Percentiles rank a stretch among this genome's conserved stretches.
phyloP scores from a whole-genome alignment of 2,113 vertebrate genomes.

The Herpailurus yagouaroundi region DNA sequence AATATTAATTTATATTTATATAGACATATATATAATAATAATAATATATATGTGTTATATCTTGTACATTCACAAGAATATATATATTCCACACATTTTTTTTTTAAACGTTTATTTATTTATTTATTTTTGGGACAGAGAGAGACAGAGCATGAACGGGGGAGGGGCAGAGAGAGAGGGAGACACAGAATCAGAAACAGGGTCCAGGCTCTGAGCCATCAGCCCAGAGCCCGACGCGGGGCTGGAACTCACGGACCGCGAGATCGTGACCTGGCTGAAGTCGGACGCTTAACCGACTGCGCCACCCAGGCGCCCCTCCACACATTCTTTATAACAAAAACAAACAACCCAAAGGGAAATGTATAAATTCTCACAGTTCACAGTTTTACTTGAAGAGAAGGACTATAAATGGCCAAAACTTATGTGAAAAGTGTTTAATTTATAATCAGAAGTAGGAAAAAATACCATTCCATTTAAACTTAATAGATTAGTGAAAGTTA shows the following conservation, averaged over 20 bases:
- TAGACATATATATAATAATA: neutral
- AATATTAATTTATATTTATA: neutral
- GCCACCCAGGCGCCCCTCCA: no score
- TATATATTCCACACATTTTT: neutral
- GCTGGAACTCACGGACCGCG: no score
- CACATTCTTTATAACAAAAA: neutral
- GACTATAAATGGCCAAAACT: neutral
- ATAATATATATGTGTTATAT: neutral
- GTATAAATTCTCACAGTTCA: neutral
- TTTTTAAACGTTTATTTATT: no score
- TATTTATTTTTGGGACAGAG: no score
- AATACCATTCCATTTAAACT: neutral
- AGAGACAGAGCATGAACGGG: no score
- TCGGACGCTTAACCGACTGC: no score
- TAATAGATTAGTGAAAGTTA: neutral
- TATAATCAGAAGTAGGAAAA: neutral
- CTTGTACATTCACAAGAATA: neutral
- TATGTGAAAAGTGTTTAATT: neutral
- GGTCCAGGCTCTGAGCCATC: no score
- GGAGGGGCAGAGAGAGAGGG: no score
- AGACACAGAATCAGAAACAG: no score
- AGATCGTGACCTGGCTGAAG: no score
- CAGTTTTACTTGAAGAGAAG: neutral
- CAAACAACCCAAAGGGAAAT: neutral
- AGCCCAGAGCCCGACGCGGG: no score